Percentiles rank a stretch among this genome's conserved stretches.
These are phyloP conservation scores for Semnornis frantzii DNA, from an alignment of 2,113 vertebrate species.

Conservation along the genomic window DNA sequence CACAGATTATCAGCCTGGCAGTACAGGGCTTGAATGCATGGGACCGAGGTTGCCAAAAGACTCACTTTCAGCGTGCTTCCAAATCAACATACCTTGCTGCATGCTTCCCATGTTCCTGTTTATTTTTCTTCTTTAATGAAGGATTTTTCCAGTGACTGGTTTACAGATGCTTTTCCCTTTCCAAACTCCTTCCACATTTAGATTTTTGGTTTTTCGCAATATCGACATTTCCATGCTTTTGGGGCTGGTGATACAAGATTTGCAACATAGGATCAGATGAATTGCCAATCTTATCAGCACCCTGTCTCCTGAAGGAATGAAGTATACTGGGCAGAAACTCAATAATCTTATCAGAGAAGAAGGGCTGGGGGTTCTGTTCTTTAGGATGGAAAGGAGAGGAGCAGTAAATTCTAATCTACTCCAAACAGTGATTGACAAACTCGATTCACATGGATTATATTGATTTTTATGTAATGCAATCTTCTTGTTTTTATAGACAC, in stretches of 20 bases:
- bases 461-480: background rate
- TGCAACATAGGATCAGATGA: background rate
- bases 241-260: background rate
- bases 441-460: background rate
- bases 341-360: background rate
- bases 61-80: rapidly evolving
- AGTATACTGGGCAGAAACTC: background rate
- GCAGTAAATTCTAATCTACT: background rate
- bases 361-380: background rate
- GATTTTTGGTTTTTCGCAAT: background rate
- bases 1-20: background rate
- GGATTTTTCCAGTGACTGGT: background rate
- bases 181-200: background rate
- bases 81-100: background rate
- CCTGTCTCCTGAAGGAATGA: background rate
- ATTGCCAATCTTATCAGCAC: background rate
- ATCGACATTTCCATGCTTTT: background rate
- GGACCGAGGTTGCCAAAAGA: background rate
- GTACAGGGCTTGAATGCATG: background rate
- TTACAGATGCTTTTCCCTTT: background rate
- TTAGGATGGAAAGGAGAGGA: background rate
- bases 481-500: background rate
- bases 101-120: background rate
- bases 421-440: background rate
- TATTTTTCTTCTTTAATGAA: background rate